Evolutionary conservation across 2,113 vertebrate species (phyloP).

Genomic region (Rousettus leschenaultii): DNA sequence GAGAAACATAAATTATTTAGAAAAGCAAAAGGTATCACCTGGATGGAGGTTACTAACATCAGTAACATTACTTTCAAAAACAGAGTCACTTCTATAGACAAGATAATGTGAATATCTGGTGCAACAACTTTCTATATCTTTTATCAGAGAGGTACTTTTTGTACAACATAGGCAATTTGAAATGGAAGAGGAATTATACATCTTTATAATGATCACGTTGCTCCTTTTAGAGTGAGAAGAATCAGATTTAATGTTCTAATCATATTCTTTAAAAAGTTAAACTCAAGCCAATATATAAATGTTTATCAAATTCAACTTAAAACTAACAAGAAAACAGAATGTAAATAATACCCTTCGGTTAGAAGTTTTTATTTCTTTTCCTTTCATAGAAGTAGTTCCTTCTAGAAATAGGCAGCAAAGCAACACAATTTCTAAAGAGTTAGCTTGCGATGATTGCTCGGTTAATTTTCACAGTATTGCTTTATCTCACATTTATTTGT

Average conservation of each 20-base stretch:
- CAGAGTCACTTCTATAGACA: not conserved
- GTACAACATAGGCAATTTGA: not conserved
- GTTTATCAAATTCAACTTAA: not conserved
- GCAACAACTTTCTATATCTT: not conserved
- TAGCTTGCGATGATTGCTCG: not conserved
- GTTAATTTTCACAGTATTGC: not conserved
- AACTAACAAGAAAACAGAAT: not conserved
- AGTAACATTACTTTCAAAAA: not conserved
- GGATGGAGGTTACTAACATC: not conserved
- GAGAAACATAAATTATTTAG: not conserved
- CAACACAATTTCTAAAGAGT: not conserved
- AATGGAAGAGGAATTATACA: not conserved
- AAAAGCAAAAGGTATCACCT: constrained; percentile 9
- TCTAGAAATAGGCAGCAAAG: constrained; percentile 32
- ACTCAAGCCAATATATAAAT: not conserved
- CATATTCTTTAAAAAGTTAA: constrained; percentile 27
- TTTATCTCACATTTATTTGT: not conserved
- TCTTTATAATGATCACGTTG: not conserved
- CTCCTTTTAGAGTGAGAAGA: not conserved
- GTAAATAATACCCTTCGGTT: not conserved
- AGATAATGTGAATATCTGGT: not conserved
- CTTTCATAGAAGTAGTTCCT: not conserved
- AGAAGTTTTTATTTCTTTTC: not conserved
- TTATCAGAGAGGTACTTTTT: not conserved
- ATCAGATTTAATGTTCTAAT: constrained; percentile 36